Base-by-base conservation (phyloP, 2,888 invertebrate species). In the Standfussiana lucernea region DNA sequence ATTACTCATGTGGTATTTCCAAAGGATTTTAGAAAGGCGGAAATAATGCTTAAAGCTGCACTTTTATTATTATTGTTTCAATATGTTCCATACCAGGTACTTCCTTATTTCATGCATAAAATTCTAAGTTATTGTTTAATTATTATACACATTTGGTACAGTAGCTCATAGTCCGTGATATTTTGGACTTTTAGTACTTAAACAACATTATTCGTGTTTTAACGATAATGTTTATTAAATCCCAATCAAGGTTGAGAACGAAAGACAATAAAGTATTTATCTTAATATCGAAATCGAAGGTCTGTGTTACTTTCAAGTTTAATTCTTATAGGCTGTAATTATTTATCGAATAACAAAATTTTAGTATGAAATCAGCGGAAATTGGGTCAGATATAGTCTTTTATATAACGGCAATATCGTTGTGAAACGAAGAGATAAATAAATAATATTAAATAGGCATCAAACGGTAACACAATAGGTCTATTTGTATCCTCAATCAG, bases 251-350 rank as follows among this genome's bases (percentile, higher is more conserved):
- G 92, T 89, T 88, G 80, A 70, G 76, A 82, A 79, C 71, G 82
- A 86, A 87, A 88, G 66, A 92, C 89, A 90, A 90, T 90, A 89
- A 87, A 85, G 72, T 88, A 87, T 89, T 88, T 83, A 88, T 86
- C 79, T 80, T 73, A 83, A 71, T 85, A 80, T 83, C 69, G 72
- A 35, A 84, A 88, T 84, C 81, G 89, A 89, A 91, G 90, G 92
- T 80, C 82, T 72, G n/a, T 71, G 18, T 65, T 76, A 82, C 86
- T 86, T 90, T 86, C 86, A 84, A 87, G 79, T 84, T 83, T 80
- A 84, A 82, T 80, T 74, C 74, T 78, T 82, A 56, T 45, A 70
- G 61, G 42, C 59, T 75, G 83, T 81, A 85, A 84, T 87, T 86
- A 81, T 80, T 81, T 81, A 84, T 83, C 37, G 77, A 74, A 72